Conservation (phyloP, 2,113 vertebrate genomes). For the Hemicordylus capensis region DNA sequence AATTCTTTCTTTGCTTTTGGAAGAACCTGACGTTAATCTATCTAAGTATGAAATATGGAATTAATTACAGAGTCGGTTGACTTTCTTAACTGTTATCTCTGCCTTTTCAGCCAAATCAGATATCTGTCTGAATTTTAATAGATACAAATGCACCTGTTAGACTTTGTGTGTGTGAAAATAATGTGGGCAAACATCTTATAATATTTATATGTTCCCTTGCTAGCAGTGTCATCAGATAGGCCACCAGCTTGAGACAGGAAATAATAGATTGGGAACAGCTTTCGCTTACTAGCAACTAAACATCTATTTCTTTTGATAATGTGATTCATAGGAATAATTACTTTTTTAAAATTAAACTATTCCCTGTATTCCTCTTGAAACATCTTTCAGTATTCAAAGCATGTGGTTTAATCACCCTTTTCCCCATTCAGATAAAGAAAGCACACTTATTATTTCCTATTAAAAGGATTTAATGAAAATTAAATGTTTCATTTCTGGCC, state of each 20-base stretch:
- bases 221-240: conserved; percentile 15
- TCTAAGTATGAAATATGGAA: conserved; percentile 19
- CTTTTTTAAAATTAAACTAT: background rate
- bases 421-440: background rate
- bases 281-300: background rate
- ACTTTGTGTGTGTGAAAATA: conserved; percentile 1
- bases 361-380: background rate
- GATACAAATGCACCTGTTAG: background rate
- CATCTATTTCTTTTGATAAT: background rate
- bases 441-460: background rate
- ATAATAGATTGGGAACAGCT: background rate
- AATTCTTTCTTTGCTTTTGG: background rate
- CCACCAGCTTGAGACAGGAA: conserved; percentile 18
- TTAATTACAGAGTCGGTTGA: background rate
- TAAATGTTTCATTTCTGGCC: conserved; percentile 12
- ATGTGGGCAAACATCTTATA: background rate
- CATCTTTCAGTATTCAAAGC: conserved; percentile 1
- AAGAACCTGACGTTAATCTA: conserved; percentile 1
- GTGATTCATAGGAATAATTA: conserved; percentile 25
- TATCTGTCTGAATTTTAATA: conserved; percentile 5
- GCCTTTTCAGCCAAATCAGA: background rate
- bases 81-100: background rate
- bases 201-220: conserved; percentile 2
- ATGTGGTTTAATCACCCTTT: background rate
- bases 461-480: conserved; percentile 19